A percentile compares a stretch with the other conserved stretches of the same genome.
Conservation (phyloP, 2,888 invertebrate genomes). For the Biston stratarius region DNA sequence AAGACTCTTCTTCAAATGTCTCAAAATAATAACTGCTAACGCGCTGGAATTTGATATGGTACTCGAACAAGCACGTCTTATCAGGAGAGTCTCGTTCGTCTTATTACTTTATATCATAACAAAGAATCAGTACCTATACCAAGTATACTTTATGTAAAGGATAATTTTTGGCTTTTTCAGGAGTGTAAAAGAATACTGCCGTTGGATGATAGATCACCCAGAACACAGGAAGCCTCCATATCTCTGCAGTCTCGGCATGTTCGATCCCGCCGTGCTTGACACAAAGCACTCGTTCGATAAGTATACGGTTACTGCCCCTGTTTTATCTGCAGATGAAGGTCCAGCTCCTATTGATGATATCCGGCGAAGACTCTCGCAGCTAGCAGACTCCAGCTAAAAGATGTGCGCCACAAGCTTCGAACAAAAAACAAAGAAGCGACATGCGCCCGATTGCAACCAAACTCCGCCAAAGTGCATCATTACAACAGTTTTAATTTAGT, state of each 20-base stretch:
- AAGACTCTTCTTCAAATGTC: too few species aligned
- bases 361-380: slow-evolving; percentile 65
- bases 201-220: slow-evolving; percentile 85
- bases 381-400: slow-evolving; percentile 58
- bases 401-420: background rate
- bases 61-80: too few species aligned
- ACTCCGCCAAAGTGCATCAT: too few species aligned
- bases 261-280: slow-evolving; percentile 73
- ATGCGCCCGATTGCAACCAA: too few species aligned
- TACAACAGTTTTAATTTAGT: too few species aligned
- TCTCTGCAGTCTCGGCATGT: slow-evolving; percentile 83
- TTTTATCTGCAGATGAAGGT: slow-evolving; percentile 48
- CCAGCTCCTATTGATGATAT: slow-evolving; percentile 70
- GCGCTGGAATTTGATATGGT: too few species aligned
- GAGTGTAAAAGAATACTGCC: slow-evolving; percentile 86
- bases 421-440: too few species aligned
- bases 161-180: slow-evolving; percentile 57
- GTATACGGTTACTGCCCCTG: slow-evolving; percentile 43
- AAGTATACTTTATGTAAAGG: too few species aligned
- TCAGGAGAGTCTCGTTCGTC: too few species aligned
- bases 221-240: slow-evolving; percentile 84
- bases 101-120: too few species aligned
- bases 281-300: slow-evolving; percentile 70
- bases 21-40: too few species aligned
- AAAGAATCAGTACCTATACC: too few species aligned